Evolutionary conservation across 1,140 invertebrate genomes (phyloP).

Genomic region (Lerema accius): DNA sequence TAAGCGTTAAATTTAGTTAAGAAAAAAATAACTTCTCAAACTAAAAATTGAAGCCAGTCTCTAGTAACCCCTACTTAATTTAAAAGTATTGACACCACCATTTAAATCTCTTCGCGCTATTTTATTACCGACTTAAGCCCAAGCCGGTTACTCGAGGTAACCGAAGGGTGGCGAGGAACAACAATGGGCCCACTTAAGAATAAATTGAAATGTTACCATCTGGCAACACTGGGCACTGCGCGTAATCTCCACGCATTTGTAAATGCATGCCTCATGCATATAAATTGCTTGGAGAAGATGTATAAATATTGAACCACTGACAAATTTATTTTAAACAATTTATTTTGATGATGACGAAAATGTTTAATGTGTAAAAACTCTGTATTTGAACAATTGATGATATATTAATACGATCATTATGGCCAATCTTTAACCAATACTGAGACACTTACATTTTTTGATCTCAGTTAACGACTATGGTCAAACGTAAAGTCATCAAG

Average conservation of each 20-base stretch:
- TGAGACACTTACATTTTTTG: too few relatives aligned
- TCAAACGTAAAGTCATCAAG: too few relatives aligned
- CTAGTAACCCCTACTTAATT: neutral
- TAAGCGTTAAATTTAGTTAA: too few relatives aligned
- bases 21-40: too few relatives aligned
- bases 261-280: conserved; percentile 23
- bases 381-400: too few relatives aligned
- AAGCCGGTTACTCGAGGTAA: neutral
- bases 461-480: too few relatives aligned
- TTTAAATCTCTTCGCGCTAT: conserved; percentile 15
- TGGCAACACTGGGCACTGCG: conserved; percentile 14
- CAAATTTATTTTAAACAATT: neutral
- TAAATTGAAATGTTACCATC: conserved; percentile 39
- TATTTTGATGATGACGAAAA: too few relatives aligned
- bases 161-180: neutral
- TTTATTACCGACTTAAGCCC: neutral
- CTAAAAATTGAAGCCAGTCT: neutral
- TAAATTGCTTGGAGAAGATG: conserved; percentile 7
- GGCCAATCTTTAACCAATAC: too few relatives aligned
- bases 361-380: too few relatives aligned
- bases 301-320: conserved; percentile 8
- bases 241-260: neutral
- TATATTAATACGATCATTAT: too few relatives aligned
- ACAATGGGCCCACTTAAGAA: conserved; percentile 36
- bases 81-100: conserved; percentile 11